Percentiles rank a stretch among this genome's conserved stretches.
These are phyloP conservation scores for Anableps anableps DNA, from an alignment of 2,797 vertebrate genomes.

Conservation along the genomic window DNA sequence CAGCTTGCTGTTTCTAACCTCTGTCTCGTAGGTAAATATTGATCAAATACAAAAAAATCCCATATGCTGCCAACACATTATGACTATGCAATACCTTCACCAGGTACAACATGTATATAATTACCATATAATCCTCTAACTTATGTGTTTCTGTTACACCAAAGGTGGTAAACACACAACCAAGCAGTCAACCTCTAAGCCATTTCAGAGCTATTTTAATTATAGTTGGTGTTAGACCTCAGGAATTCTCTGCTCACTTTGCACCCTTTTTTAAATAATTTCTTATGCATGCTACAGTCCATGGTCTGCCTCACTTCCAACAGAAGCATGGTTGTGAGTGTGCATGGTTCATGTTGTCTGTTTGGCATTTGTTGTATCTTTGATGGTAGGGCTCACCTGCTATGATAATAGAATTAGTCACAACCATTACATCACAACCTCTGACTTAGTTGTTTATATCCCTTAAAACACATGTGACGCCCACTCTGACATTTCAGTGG, in stretches of 20 bases:
- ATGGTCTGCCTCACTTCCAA: constrained; percentile 47
- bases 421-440: constrained; percentile 56
- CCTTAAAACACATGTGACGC: constrained; percentile 54
- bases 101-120: constrained; percentile 44
- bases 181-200: constrained; percentile 52
- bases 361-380: constrained; percentile 31
- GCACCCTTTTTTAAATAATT: constrained; percentile 36
- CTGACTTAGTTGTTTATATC: constrained; percentile 57
- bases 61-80: constrained; percentile 46
- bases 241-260: constrained; percentile 60
- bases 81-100: constrained; percentile 37
- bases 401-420: constrained; percentile 54
- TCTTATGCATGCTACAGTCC: constrained; percentile 42
- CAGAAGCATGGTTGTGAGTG: neutral
- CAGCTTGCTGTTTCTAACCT: neutral
- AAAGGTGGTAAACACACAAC: constrained; percentile 47
- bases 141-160: constrained; percentile 50
- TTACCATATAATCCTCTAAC: constrained; percentile 41
- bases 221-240: constrained; percentile 58
- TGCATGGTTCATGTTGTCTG: constrained; percentile 13
- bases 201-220: constrained; percentile 66
- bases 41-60: constrained; percentile 31
- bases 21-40: constrained; percentile 22
- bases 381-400: constrained; percentile 59
- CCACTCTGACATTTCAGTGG: constrained; percentile 51